These are phyloP conservation scores for Capromys pilorides DNA, from an alignment of 2,797 vertebrate species.

Conservation along the genomic window DNA sequence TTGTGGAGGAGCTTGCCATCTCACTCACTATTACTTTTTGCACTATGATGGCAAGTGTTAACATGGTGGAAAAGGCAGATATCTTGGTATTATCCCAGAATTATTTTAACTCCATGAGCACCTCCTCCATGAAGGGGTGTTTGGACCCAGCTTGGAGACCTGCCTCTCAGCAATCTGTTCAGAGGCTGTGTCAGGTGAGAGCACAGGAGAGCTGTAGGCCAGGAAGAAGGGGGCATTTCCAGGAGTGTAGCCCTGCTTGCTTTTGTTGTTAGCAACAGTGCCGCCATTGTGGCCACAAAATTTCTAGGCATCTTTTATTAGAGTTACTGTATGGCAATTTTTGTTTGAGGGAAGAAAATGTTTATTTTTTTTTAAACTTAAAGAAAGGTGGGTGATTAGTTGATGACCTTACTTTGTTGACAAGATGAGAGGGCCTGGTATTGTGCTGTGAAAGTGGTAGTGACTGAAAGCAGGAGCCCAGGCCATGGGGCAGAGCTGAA, in stretches of 20 bases:
- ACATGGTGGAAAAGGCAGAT: not conserved
- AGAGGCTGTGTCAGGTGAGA: not conserved
- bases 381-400: not conserved
- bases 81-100: constrained; percentile 6
- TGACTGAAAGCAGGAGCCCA: not conserved
- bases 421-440: not conserved
- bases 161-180: not conserved
- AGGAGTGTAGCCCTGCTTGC: not conserved
- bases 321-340: not conserved
- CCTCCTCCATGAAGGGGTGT: not conserved
- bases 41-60: not conserved
- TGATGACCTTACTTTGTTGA: not conserved
- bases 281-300: not conserved
- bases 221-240: not conserved
- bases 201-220: not conserved
- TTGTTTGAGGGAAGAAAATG: not conserved
- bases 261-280: not conserved
- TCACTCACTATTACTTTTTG: not conserved
- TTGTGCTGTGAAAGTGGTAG: not conserved
- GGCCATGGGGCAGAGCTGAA: not conserved
- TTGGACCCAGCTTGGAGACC: constrained; percentile 5
- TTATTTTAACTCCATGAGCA: not conserved
- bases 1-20: not conserved
- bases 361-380: not conserved
- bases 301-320: not conserved